Conservation (phyloP, 2,113 vertebrate genomes). For the Martes martes region DNA sequence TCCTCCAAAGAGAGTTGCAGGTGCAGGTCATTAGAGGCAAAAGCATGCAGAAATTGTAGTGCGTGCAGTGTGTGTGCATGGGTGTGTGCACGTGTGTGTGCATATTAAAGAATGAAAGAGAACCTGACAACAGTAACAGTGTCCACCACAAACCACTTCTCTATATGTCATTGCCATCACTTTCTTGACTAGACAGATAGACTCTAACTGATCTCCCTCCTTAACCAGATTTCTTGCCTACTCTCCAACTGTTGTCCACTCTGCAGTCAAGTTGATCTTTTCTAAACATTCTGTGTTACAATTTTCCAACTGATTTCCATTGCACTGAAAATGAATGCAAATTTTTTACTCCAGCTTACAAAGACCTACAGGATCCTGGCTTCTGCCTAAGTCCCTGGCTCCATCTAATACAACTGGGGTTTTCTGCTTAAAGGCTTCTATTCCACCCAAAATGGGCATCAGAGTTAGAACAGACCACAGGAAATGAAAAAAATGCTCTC, state of each 20-base stretch:
- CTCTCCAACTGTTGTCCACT: background rate
- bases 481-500: background rate
- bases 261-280: background rate
- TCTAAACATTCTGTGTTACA: background rate
- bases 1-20: background rate
- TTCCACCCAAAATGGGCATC: background rate
- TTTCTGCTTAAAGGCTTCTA: background rate
- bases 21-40: background rate
- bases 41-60: background rate
- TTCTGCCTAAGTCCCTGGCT: background rate
- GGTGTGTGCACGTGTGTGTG: background rate
- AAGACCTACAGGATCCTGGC: background rate
- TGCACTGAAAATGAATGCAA: background rate
- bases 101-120: background rate
- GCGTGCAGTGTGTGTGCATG: background rate
- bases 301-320: background rate
- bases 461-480: background rate
- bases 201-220: background rate
- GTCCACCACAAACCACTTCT: background rate
- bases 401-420: background rate
- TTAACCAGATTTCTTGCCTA: background rate
- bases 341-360: background rate
- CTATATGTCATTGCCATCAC: background rate
- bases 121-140: background rate
- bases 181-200: background rate